Evolutionary conservation across 2,888 invertebrate species (phyloP).

Genomic region (Euzophera pinguis): DNA sequence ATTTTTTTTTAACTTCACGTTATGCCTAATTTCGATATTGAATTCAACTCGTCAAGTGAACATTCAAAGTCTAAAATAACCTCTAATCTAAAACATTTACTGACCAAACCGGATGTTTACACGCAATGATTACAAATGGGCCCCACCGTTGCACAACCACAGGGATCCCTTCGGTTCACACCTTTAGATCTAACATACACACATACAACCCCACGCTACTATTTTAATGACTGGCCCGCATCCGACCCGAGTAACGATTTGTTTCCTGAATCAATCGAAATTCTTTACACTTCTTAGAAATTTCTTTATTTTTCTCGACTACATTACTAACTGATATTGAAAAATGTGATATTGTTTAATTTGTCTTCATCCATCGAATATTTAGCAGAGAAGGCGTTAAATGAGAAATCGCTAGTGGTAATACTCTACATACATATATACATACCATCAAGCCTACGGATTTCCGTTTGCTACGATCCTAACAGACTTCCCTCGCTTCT

Average conservation of each 20-base stretch:
- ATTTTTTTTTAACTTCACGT: too few species aligned
- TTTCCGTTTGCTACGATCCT: too few species aligned
- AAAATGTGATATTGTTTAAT: too few species aligned
- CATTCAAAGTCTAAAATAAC: not conserved
- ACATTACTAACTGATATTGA: too few species aligned
- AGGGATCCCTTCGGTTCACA: not conserved
- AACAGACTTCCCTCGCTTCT: too few species aligned
- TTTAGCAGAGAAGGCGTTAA: too few species aligned
- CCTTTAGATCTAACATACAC: not conserved
- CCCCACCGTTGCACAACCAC: not conserved
- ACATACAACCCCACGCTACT: not conserved
- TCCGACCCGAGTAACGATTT: slow-evolving; percentile 3
- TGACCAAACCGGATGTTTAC: not conserved
- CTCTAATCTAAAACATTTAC: not conserved
- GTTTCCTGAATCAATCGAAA: slow-evolving; percentile 2
- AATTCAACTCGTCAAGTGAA: too few species aligned
- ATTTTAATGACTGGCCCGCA: not conserved
- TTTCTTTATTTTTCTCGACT: not conserved
- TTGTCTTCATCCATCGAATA: too few species aligned
- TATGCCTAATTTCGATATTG: too few species aligned
- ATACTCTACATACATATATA: too few species aligned
- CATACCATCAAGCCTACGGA: too few species aligned
- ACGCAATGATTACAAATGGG: not conserved
- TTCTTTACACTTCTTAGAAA: not conserved
- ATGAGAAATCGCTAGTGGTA: too few species aligned